These are phyloP conservation scores for Sciurus carolinensis DNA, from an alignment of 2,797 vertebrate species.

Conservation along the genomic window DNA sequence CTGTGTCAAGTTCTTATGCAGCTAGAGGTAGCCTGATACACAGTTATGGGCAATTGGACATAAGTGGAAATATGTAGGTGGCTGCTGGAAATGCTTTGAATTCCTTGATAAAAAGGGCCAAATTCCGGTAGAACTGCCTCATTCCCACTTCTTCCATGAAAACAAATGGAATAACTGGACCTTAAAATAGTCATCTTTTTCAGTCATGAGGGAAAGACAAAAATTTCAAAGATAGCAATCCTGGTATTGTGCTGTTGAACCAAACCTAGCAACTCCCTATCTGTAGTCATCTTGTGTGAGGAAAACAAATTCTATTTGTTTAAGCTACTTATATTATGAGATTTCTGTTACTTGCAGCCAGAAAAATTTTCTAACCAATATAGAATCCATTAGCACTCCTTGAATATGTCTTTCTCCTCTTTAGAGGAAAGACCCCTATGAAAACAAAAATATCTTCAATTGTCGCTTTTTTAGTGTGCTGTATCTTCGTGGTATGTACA, in stretches of 20 bases:
- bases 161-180: neutral
- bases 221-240: constrained; percentile 28
- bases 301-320: constrained; percentile 42
- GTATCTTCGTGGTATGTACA: neutral
- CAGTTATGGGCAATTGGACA: neutral
- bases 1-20: neutral
- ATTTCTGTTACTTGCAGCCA: constrained; percentile 3
- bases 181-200: constrained; percentile 34
- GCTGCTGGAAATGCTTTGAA: constrained; percentile 16
- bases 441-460: constrained; percentile 47
- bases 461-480: neutral
- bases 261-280: neutral
- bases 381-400: neutral
- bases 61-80: neutral
- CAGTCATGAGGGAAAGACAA: constrained; percentile 1
- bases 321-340: neutral
- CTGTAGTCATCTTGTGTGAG: neutral
- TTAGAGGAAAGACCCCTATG: constrained; percentile 23
- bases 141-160: neutral
- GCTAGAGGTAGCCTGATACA: neutral
- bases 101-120: constrained; percentile 56
- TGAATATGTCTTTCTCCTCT: neutral
- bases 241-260: neutral
- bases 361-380: constrained; percentile 14
- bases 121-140: neutral